Base-by-base conservation (phyloP, 2,113 vertebrate species). In the Megaceryle torquata region DNA sequence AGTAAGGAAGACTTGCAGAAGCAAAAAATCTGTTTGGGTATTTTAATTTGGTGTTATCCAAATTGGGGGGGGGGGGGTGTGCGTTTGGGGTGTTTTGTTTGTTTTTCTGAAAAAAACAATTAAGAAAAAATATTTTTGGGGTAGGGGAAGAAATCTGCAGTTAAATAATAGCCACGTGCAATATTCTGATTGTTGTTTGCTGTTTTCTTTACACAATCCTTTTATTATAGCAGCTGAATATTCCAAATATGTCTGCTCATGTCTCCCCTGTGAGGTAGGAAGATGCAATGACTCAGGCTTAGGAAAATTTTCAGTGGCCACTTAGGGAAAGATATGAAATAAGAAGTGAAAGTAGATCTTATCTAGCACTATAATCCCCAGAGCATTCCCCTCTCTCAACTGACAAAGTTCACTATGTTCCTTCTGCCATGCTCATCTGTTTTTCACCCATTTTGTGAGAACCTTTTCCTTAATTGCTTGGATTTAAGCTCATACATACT, bases 341-440 rank as follows among this genome's bases (percentile, higher is more conserved):
- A 53, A 79, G 33, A 78, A 79, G 10, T 50, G 67, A 85, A 59
- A 43, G 41, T 69, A 70, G 84, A 88, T 89, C 76, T 85, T 86
- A 68, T 29, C 53, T 65, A 87, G 71, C 39, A 50, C 48, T 70
- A 1, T 91, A 64, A 86, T 91, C 76, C 61, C 80, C 71, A 67
- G 46, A 93, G 79, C 76, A 56, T 88, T 89, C 51, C n/a, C 19
- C 33, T 57, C 63, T 68, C 71, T 80, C n/a, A 37, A 10, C 50
- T 96, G 79, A 86, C 79, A 88, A 53, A 94, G 61, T 89, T 95
- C 37, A 5, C 61, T 82, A 48, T 82, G 77, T 64, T 85, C 94
- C 82, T 95, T 93, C 85, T 96, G 94, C 91, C 59, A 15, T 0
- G 1, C 37, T 95, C 91, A 89, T 92, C 94, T 95, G 87, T 92